These are phyloP conservation scores for Eustalomyia histrio DNA, from an alignment of 2,888 invertebrate species.

Conservation along the genomic window DNA sequence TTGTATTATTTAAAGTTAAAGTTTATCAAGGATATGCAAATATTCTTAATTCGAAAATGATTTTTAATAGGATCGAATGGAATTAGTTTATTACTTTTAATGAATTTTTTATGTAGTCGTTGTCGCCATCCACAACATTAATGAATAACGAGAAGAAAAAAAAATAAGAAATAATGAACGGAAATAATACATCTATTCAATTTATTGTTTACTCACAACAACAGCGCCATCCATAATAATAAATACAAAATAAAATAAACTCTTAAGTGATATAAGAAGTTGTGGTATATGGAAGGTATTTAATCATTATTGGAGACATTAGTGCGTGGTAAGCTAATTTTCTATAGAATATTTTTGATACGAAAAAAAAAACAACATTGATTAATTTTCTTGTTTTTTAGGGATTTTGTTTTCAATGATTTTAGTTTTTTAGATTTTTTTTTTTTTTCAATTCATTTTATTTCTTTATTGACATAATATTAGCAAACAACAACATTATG, in stretches of 20 bases:
- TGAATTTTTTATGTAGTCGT: conserved; percentile 77
- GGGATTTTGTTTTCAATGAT: neutral
- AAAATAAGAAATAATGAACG: neutral
- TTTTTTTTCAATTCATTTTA: neutral
- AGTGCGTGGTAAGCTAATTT: conserved; percentile 60
- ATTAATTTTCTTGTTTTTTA: conserved; percentile 53
- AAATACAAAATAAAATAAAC: conserved; percentile 55
- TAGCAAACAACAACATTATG: too few species aligned
- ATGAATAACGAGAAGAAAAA: neutral
- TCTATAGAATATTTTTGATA: conserved; percentile 36
- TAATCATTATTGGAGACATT: conserved; percentile 61
- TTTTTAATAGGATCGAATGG: conserved; percentile 79
- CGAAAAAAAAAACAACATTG: conserved; percentile 34
- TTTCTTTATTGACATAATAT: too few species aligned
- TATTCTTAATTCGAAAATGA: conserved; percentile 79
- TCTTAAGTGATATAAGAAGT: conserved; percentile 41
- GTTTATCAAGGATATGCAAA: conserved; percentile 78
- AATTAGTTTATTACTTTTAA: conserved; percentile 79
- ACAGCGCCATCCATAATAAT: conserved; percentile 27
- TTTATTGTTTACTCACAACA: conserved; percentile 62
- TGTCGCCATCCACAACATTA: conserved; percentile 62
- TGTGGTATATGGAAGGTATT: conserved; percentile 21
- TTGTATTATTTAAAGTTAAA: conserved; percentile 54
- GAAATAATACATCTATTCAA: conserved; percentile 63
- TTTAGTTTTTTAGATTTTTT: neutral